These are phyloP conservation scores for Cyclophora albipunctata DNA, from an alignment of 2,888 invertebrate genomes.

Conservation along the genomic window DNA sequence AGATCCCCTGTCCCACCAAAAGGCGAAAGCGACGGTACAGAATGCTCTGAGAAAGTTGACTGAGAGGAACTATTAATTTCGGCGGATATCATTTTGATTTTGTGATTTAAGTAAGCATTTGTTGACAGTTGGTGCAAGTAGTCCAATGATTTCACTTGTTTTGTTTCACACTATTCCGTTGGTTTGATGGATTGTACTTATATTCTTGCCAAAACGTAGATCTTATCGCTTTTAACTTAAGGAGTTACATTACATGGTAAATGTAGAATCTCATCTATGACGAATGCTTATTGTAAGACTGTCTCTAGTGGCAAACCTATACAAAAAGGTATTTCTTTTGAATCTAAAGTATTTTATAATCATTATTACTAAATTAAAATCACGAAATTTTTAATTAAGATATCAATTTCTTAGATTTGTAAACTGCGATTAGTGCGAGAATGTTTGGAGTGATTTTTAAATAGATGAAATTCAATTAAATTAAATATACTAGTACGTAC, in stretches of 20 bases:
- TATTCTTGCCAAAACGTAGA: conserved; percentile 48
- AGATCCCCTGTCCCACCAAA: conserved; percentile 72
- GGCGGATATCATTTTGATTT: conserved; percentile 35
- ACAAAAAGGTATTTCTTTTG: conserved; percentile 24
- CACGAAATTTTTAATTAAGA: conserved; percentile 9
- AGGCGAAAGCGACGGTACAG: conserved; percentile 74
- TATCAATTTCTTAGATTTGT: conserved; percentile 3
- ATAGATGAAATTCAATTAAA: neutral
- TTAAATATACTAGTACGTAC: neutral
- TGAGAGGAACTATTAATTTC: conserved; percentile 62
- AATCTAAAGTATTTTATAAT: conserved; percentile 32
- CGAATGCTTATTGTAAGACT: conserved; percentile 38
- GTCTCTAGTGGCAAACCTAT: conserved; percentile 50
- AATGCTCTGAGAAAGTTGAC: conserved; percentile 72
- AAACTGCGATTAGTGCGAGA: too few species aligned
- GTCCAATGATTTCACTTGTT: conserved; percentile 32
- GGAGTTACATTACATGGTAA: conserved; percentile 17
- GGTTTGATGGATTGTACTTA: conserved; percentile 35
- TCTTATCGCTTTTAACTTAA: conserved; percentile 27
- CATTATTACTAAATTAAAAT: conserved; percentile 15
- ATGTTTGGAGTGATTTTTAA: neutral
- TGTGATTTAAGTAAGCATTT: conserved; percentile 59
- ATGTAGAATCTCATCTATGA: conserved; percentile 36
- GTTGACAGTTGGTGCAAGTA: conserved; percentile 35
- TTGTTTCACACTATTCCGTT: conserved; percentile 27